phyloP scores from a whole-genome alignment of 1,140 invertebrate genomes.

The Adelges cooleyi region DNA sequence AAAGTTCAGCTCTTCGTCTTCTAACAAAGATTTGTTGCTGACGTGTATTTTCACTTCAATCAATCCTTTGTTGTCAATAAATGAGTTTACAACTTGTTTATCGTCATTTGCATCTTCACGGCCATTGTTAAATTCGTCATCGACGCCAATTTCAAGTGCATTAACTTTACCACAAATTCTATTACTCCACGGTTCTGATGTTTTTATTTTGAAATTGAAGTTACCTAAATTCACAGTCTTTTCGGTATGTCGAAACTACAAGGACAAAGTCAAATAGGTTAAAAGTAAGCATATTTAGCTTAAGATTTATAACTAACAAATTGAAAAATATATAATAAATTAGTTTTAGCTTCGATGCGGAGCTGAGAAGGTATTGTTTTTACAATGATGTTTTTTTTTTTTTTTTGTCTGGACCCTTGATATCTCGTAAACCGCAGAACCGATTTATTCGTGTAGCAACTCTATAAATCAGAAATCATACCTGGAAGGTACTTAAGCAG shows the following conservation, averaged over 20 bases:
- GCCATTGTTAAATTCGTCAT: background rate
- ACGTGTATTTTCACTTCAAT: conserved; percentile 30
- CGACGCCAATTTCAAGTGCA: background rate
- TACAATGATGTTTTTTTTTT: too few species aligned
- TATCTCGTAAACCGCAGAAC: too few species aligned
- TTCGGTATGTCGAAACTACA: conserved; percentile 9
- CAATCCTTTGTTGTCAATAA: conserved; percentile 19
- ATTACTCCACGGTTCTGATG: background rate
- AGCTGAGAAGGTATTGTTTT: too few species aligned
- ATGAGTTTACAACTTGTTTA: conserved; percentile 4
- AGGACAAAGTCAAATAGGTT: too few species aligned
- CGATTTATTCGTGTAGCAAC: too few species aligned
- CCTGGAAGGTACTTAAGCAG: too few species aligned
- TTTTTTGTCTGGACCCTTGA: too few species aligned
- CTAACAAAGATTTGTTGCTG: background rate
- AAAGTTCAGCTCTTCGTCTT: conserved; percentile 19
- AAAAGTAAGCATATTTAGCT: too few species aligned
- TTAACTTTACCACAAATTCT: conserved; percentile 29
- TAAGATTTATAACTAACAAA: too few species aligned
- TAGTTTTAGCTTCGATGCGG: too few species aligned
- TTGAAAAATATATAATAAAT: too few species aligned
- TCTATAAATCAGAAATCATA: too few species aligned
- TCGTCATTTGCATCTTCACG: background rate
- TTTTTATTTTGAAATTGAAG: conserved; percentile 4
- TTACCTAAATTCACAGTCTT: background rate